These are phyloP conservation scores for Hippoglossus stenolepis DNA, from an alignment of 2,113 vertebrate genomes.

Conservation along the genomic window DNA sequence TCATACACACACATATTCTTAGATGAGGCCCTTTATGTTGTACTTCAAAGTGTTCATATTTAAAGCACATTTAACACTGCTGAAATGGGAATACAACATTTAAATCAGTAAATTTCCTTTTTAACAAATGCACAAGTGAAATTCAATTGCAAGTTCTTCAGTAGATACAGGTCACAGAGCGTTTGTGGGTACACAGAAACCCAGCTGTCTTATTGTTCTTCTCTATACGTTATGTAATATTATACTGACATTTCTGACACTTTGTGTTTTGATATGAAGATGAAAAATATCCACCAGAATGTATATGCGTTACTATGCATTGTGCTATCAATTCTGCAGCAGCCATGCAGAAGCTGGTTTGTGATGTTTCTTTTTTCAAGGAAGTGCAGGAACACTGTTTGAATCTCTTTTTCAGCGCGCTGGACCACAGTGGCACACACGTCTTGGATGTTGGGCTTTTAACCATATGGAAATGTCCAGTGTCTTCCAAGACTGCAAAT, in stretches of 20 bases:
- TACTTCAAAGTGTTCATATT: background rate
- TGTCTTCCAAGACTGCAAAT: no score
- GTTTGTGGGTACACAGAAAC: background rate
- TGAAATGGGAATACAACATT: background rate
- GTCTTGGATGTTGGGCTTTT: no score
- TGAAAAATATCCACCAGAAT: background rate
- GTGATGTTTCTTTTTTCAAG: background rate
- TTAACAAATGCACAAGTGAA: background rate
- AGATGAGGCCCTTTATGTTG: background rate
- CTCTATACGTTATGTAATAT: no score
- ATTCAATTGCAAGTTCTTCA: background rate
- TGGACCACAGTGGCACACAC: no score
- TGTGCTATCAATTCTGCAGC: background rate
- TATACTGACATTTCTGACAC: no score
- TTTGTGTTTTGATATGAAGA: no score
- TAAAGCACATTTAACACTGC: background rate
- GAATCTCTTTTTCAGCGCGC: no score
- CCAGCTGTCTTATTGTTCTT: background rate
- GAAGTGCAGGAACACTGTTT: background rate
- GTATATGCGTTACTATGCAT: background rate
- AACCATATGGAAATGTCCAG: no score
- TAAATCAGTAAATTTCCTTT: background rate
- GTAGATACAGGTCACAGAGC: background rate
- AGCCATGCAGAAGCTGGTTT: background rate
- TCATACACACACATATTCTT: background rate